Evolutionary conservation across 2,113 vertebrate species (phyloP).

Genomic region (Myodes glareolus): DNA sequence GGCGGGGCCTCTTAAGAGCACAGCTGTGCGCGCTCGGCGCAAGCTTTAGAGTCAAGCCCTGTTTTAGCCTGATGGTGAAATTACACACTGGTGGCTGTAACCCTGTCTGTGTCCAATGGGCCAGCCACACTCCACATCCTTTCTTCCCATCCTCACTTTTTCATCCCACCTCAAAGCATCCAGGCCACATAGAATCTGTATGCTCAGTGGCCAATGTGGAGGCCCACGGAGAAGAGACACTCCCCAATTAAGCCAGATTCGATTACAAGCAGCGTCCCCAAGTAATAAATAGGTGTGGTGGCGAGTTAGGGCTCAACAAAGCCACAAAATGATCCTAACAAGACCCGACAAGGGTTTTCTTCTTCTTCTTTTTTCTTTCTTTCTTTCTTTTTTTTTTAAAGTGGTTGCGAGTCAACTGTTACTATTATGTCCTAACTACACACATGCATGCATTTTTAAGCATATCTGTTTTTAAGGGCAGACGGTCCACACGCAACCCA

Average conservation of each 20-base stretch:
- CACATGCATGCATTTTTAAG: not conserved
- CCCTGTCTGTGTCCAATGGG: constrained; percentile 82
- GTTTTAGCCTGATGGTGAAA: constrained; percentile 86
- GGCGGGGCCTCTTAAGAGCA: constrained; percentile 79
- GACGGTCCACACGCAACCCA: not conserved
- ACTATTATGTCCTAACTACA: constrained; percentile 75
- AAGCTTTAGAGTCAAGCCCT: constrained; percentile 81
- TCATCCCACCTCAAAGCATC: constrained; percentile 60
- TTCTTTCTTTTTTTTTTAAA: constrained; percentile 12
- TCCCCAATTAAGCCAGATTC: constrained; percentile 53
- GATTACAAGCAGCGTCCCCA: constrained; percentile 80
- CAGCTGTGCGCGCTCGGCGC: constrained; percentile 84
- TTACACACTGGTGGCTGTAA: constrained; percentile 85
- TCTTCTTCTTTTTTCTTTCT: not conserved
- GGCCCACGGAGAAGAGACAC: constrained; percentile 72
- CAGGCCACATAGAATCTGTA: constrained; percentile 71
- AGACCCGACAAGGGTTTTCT: constrained; percentile 79
- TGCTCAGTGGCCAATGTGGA: constrained; percentile 62
- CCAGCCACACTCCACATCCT: not conserved
- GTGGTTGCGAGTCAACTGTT: constrained; percentile 78
- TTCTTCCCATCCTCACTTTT: constrained; percentile 67
- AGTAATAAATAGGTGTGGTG: constrained; percentile 77
- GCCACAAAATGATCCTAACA: constrained; percentile 80
- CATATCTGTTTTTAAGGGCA: constrained; percentile 79
- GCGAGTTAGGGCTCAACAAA: constrained; percentile 68